phyloP scores from a whole-genome alignment of 2,797 vertebrate species.

The Platyrinchus mystaceus region DNA sequence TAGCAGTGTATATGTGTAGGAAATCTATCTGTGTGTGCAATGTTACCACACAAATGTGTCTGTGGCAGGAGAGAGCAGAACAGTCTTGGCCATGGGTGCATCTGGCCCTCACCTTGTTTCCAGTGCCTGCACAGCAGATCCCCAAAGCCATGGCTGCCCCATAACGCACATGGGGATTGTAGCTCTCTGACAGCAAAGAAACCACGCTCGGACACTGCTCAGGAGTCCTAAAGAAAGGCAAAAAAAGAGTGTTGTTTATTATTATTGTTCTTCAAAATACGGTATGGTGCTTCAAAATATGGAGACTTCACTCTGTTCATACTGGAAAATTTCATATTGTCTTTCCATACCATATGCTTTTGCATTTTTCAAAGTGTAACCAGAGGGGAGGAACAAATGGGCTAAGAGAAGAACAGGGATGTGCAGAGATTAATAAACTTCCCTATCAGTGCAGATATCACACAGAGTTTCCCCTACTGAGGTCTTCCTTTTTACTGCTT shows the following conservation, averaged over 20 bases:
- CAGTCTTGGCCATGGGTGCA: background rate
- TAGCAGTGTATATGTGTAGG: accelerated
- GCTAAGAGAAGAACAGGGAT: background rate
- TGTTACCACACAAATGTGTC: background rate
- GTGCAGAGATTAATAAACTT: background rate
- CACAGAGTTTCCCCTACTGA: background rate
- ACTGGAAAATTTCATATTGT: background rate
- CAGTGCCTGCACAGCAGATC: slow-evolving; percentile 98
- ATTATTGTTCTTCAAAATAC: background rate
- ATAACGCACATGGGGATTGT: slow-evolving; percentile 97
- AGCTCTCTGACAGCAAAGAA: slow-evolving; percentile 96
- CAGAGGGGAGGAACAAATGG: background rate
- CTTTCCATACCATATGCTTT: background rate
- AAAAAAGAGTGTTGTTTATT: background rate
- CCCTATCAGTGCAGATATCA: background rate
- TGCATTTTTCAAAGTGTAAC: background rate
- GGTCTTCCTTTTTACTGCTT: background rate
- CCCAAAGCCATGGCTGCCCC: slow-evolving; percentile 97
- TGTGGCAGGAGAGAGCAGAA: background rate
- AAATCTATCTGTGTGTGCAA: background rate
- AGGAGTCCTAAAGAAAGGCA: slow-evolving; percentile 84
- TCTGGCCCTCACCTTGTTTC: slow-evolving; percentile 87
- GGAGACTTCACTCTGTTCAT: background rate
- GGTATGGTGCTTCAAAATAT: background rate
- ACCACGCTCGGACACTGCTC: slow-evolving; percentile 98